Evolutionary conservation across 35 echinoderm and acorn worm species (phyloP), one percentile per base, ranked within the genome.

Genomic region (Lytechinus pictus): DNA sequence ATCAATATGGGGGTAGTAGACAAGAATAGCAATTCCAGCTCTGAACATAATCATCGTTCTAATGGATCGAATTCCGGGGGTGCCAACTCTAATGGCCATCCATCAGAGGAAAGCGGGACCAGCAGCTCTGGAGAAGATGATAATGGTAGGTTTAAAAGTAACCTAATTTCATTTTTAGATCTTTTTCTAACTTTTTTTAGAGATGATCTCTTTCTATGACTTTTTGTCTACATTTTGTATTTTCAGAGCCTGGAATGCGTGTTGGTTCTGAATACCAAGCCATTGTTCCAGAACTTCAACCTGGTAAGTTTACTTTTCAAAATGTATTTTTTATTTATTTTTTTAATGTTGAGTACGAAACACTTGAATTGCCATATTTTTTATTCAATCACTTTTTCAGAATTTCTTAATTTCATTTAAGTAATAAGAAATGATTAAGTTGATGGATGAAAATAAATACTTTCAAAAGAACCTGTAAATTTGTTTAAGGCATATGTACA

Each of bases 81-180:
- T 86, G 95, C 91, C 93, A 97, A 96, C 94, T 97, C 98, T 8
- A 99, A 99, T 94, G 97, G 98, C 28, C 97, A 97, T 87, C 96
- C 95, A 29, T 98, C 97, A 8, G 98, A 99, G 61, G 98, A 99
- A 92, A 99, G 98, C 94, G 96, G 92, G 52, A 57, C 97, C 88
- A 99, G 98, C 92, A 99, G 98, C 94, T 99, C 98, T 21, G 98
- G 88, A 54, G 92, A 99, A 66, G 98, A 99, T 94, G 98, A 98
- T 90, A 96, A 97, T 93, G 98, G 98, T 96, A 95, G 95, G 96
- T 87, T 79, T 55, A 44, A 27, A 28, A 91, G 12, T 28, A 61
- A 58, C 33, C 44, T 52, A 28, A 91, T 54, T 51, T 87, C 72
- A 56, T 91, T 94, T 86, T 94, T 19, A 33, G 1, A 94, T n/a